Conservation (phyloP, 2,113 vertebrate genomes). For the Seriola rivoliana region DNA sequence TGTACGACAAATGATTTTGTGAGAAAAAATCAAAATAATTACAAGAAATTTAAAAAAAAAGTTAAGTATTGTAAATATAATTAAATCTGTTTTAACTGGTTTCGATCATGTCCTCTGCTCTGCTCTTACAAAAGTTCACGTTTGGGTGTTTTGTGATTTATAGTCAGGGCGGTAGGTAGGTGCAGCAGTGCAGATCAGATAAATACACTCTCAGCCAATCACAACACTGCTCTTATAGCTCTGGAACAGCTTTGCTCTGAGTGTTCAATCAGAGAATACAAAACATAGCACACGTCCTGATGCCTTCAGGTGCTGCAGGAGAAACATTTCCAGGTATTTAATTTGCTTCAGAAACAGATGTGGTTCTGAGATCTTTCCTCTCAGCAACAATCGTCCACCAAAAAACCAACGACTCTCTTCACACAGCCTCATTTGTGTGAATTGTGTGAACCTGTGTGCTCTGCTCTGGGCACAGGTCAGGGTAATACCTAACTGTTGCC, state of each 20-base stretch:
- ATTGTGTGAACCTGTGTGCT: neutral
- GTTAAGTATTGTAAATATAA: neutral
- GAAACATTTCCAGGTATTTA: neutral
- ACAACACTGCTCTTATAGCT: neutral
- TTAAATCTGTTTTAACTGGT: neutral
- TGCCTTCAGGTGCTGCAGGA: neutral
- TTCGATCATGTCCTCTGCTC: no score
- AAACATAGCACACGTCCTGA: no score
- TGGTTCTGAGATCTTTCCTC: neutral
- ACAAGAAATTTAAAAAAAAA: neutral
- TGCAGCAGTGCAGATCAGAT: neutral
- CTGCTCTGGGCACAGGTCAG: neutral
- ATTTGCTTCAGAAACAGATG: neutral
- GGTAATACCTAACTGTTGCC: neutral
- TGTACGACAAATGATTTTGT: neutral
- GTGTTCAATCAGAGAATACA: neutral
- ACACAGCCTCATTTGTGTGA: neutral
- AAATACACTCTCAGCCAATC: conserved; percentile 5
- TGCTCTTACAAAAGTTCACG: no score
- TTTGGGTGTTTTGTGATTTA: neutral
- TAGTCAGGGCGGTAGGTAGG: neutral
- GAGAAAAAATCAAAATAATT: conserved; percentile 5
- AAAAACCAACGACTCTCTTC: neutral
- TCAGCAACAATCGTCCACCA: neutral
- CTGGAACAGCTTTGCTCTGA: neutral